These are phyloP conservation scores for Sphaerophoria rueppellii DNA, from an alignment of 2,888 invertebrate species.

Conservation along the genomic window DNA sequence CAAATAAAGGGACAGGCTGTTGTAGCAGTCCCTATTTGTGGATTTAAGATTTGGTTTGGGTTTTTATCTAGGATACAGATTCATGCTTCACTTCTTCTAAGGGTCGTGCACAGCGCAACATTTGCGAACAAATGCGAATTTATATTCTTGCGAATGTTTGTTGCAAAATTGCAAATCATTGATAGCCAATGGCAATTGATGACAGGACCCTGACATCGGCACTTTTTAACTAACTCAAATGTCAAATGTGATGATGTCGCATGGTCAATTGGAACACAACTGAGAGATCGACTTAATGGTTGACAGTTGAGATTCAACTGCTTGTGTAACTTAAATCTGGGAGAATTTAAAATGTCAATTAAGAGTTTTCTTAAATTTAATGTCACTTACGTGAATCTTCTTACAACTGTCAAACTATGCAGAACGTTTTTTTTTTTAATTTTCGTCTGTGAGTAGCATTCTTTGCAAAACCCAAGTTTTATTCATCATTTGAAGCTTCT, in stretches of 20 bases:
- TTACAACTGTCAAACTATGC: too few species aligned
- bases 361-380: too few species aligned
- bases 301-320: constrained; percentile 46
- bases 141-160: constrained; percentile 40
- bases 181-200: constrained; percentile 8
- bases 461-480: too few species aligned
- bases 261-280: constrained; percentile 25
- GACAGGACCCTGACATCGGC: constrained; percentile 61
- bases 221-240: constrained; percentile 65
- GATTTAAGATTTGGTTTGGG: constrained; percentile 34
- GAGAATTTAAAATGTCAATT: too few species aligned
- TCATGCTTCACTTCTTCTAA: constrained; percentile 34
- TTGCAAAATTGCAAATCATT: constrained; percentile 7
- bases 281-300: constrained; percentile 15
- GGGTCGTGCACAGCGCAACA: constrained; percentile 6
- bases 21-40: constrained; percentile 40
- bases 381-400: too few species aligned
- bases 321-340: too few species aligned
- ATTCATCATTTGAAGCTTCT: too few species aligned
- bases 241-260: constrained; percentile 50
- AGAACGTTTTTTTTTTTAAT: too few species aligned
- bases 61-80: constrained; percentile 52
- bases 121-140: constrained; percentile 44
- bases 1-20: constrained; percentile 46
- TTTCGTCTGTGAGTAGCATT: too few species aligned